phyloP scores from a whole-genome alignment of 2,113 vertebrate genomes.

The Triplophysa tibetana region DNA sequence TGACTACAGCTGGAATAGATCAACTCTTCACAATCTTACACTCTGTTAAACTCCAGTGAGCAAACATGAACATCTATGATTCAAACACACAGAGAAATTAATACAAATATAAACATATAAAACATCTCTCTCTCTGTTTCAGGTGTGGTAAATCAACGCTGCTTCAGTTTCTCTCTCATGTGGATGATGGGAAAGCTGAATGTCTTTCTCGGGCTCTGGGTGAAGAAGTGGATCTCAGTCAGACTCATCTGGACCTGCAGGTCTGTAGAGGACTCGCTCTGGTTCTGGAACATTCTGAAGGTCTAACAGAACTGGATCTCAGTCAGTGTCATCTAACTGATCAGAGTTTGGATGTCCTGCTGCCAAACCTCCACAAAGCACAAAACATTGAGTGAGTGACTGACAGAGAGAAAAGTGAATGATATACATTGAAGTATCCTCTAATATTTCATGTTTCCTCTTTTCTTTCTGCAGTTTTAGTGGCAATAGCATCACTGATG shows the following conservation, averaged over 20 bases:
- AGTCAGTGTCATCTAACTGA: constrained; percentile 55
- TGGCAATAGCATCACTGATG: constrained; percentile 54
- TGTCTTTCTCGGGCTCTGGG: constrained; percentile 48
- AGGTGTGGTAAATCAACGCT: constrained; percentile 49
- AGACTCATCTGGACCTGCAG: constrained; percentile 41
- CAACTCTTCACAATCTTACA: constrained; percentile 46
- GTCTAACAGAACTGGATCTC: constrained; percentile 56
- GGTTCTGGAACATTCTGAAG: constrained; percentile 53
- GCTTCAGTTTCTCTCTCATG: constrained; percentile 39
- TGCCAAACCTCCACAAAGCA: constrained; percentile 52
- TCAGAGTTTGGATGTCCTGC: constrained; percentile 43
- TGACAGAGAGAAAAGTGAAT: not conserved
- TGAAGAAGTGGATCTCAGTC: constrained; percentile 54
- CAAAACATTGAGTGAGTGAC: constrained; percentile 53
- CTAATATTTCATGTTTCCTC: not conserved
- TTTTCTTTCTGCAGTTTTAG: constrained; percentile 49
- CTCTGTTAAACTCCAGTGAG: constrained; percentile 46
- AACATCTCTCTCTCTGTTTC: constrained; percentile 4
- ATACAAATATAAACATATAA: not conserved
- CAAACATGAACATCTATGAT: not conserved
- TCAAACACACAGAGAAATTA: not conserved
- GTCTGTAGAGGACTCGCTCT: constrained; percentile 48
- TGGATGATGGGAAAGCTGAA: not conserved
- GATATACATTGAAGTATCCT: not conserved
- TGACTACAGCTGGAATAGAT: constrained; percentile 46